Evolutionary conservation across 2,797 vertebrate species (phyloP).

Genomic region (Bradypus variegatus): DNA sequence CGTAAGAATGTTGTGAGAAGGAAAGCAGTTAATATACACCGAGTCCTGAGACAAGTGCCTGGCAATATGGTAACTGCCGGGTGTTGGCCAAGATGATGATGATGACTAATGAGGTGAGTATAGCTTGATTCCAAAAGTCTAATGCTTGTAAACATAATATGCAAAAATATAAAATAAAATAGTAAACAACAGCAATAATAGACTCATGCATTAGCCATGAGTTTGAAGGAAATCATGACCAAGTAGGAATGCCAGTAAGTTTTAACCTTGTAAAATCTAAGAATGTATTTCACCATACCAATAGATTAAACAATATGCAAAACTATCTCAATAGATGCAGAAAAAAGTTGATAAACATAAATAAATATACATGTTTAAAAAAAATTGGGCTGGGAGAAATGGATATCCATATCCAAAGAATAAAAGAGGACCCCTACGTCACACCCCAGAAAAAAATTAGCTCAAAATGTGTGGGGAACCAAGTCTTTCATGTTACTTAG

Average conservation of each 20-base stretch:
- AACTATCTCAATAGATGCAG: not conserved
- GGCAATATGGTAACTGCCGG: not conserved
- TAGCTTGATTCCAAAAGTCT: not conserved
- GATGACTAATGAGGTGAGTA: not conserved
- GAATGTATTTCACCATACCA: not conserved
- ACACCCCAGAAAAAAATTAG: too few relatives aligned
- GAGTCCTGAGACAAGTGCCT: not conserved
- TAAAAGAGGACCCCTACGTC: too few relatives aligned
- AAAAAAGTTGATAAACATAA: slow-evolving; percentile 1
- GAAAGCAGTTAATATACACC: not conserved
- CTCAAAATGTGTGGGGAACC: too few relatives aligned
- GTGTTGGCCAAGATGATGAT: not conserved
- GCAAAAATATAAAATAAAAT: not conserved
- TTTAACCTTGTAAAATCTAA: not conserved
- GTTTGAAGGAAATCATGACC: not conserved
- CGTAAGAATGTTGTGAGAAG: not conserved
- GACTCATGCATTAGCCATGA: not conserved
- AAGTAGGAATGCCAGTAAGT: not conserved
- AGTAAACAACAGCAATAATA: not conserved
- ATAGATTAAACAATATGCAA: not conserved
- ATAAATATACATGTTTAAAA: not conserved
- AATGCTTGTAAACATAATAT: not conserved
- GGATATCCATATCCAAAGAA: too few relatives aligned
- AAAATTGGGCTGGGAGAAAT: not conserved
- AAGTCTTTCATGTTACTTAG: too few relatives aligned